These are phyloP conservation scores for Rotaria sp. DNA, from an alignment of 2,888 invertebrate species.

Conservation along the genomic window DNA sequence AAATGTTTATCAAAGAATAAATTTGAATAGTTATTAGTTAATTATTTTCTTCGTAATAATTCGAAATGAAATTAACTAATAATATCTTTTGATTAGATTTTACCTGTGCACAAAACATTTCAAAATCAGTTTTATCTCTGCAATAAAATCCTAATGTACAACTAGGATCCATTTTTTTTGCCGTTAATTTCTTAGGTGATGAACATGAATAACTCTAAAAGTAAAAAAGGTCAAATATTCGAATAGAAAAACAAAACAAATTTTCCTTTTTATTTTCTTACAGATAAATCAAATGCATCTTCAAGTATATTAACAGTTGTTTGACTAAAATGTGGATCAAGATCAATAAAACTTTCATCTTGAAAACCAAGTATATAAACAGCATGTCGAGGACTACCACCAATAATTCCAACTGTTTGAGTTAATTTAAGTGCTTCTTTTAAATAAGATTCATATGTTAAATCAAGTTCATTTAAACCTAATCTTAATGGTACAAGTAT, in stretches of 20 bases:
- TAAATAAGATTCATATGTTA: slow-evolving; percentile 73
- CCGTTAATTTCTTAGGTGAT: slow-evolving; percentile 26
- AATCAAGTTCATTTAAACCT: slow-evolving; percentile 77
- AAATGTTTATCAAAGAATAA: no score
- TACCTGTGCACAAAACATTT: slow-evolving; percentile 49
- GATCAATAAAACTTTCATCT: slow-evolving; percentile 77
- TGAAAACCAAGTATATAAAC: slow-evolving; percentile 86
- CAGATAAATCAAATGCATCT: slow-evolving; percentile 62
- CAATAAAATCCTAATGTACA: slow-evolving; percentile 38
- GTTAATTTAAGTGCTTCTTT: slow-evolving; percentile 72
- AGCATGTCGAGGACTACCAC: slow-evolving; percentile 83
- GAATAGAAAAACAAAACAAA: no score
- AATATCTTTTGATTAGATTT: background rate
- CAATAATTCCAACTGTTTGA: slow-evolving; percentile 80
- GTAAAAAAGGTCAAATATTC: background rate
- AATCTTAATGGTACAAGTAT: slow-evolving; percentile 76
- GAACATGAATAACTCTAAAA: slow-evolving; percentile 19
- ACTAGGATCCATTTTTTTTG: slow-evolving; percentile 38
- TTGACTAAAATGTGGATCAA: slow-evolving; percentile 89
- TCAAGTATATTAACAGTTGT: slow-evolving; percentile 77
- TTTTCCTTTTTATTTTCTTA: background rate
- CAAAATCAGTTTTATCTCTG: slow-evolving; percentile 24
- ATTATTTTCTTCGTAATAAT: no score
- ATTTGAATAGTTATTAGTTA: no score
- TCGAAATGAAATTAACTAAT: no score